Evolutionary conservation across 1,140 invertebrate species (phyloP), one percentile per base, ranked within the genome.

Genomic region (Nasonia giraulti): DNA sequence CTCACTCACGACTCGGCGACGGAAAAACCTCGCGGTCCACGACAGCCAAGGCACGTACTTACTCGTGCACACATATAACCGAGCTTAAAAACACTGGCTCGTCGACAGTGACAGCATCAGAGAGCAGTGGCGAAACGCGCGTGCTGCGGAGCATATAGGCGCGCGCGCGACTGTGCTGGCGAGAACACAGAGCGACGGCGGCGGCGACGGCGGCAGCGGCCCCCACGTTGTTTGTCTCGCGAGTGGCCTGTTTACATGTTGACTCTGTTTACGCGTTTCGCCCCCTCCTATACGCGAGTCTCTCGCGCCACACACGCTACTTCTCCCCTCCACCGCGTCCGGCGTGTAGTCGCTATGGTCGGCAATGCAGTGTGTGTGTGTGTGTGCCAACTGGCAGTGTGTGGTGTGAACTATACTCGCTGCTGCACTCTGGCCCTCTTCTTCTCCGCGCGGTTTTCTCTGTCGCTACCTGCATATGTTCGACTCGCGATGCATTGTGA

Each of bases 161-260:
- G 76, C 76, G 50, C 76, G 50, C 76, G 50, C 40, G n/a, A 55
- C 44, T 33, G 31, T 47, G 23, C 27, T 27, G 20, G 33, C 78
- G 31, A 62, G 23, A 68, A 23, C 83, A 55, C 78, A 66, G 17
- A 74, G 27, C 62, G 55, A 23, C 84, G 75, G 5, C 4, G 33
- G 33, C 5, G 33, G 33, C 33, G 33, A 27, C 27, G 27, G 27
- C 27, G 92, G 92, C n/a, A n/a, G n/a, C n/a, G n/a, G n/a, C n/a
- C 90, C 92, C 90, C 92, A 92, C 92, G 92, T 93, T 93, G 92
- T 93, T 93, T 93, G 92, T 93, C 91, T 92, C 92, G 90, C 92
- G 92, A 93, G 91, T 93, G 92, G 92, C 92, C 92, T 93, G 92
- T 93, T 93, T 93, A 93, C 92, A 93, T 93, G 92, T 93, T 92